Conservation (phyloP, 2,888 invertebrate genomes). For the Lochmaea crataegi region DNA sequence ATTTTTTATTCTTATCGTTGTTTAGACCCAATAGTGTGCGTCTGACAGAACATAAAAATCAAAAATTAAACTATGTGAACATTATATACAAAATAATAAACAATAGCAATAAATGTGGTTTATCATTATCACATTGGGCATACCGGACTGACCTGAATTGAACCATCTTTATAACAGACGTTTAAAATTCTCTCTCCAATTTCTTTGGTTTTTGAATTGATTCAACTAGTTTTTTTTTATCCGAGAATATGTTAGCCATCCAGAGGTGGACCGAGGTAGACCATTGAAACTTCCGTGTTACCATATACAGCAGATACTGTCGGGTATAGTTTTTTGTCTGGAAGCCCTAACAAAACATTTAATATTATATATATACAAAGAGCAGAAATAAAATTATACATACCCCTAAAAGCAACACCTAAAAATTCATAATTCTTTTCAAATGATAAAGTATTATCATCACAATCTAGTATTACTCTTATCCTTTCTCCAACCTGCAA, state of each 20-base stretch:
- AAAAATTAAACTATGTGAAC: not conserved
- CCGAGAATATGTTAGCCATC: slow-evolving; percentile 80
- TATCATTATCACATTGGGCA: slow-evolving; percentile 65
- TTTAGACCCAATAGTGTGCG: not conserved
- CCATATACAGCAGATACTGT: slow-evolving; percentile 99
- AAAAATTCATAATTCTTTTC: slow-evolving; percentile 98
- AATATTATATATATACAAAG: not conserved
- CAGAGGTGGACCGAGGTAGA: slow-evolving; percentile 95
- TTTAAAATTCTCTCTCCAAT: slow-evolving; percentile 42
- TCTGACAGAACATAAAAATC: slow-evolving; percentile 13
- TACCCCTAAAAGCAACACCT: slow-evolving; percentile 96
- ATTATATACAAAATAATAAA: slow-evolving; percentile 18
- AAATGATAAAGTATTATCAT: slow-evolving; percentile 95
- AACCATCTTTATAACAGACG: slow-evolving; percentile 43
- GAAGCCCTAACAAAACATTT: slow-evolving; percentile 74
- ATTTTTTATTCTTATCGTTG: no score
- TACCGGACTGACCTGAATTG: slow-evolving; percentile 61
- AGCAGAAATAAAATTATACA: slow-evolving; percentile 26
- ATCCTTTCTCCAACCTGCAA: slow-evolving; percentile 95
- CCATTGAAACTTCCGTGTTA: slow-evolving; percentile 99
- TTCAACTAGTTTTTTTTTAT: slow-evolving; percentile 29
- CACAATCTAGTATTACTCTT: slow-evolving; percentile 97
- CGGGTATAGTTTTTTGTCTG: slow-evolving; percentile 92
- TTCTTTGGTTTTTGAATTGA: slow-evolving; percentile 34
- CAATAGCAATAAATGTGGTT: slow-evolving; percentile 29